Conservation (phyloP, 2,113 vertebrate genomes). For the Pandion haliaetus region DNA sequence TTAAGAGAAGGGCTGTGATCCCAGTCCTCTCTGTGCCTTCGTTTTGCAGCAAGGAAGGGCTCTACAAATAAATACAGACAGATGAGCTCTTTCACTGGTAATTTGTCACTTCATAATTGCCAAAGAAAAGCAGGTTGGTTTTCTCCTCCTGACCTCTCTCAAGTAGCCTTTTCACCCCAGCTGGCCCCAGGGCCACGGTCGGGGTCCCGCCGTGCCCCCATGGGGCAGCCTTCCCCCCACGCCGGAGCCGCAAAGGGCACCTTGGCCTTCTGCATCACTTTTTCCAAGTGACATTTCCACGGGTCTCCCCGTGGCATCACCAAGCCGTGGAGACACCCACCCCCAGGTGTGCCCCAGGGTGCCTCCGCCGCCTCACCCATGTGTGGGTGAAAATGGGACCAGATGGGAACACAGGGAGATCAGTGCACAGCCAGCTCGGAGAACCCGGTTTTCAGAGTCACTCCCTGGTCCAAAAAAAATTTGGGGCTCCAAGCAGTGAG, state of each 20-base stretch:
- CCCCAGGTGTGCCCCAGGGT: neutral
- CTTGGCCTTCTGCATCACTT: neutral
- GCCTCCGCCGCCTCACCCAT: neutral
- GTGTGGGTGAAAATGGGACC: neutral
- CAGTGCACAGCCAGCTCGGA: neutral
- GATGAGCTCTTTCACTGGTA: slow-evolving; percentile 4
- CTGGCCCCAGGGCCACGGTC: neutral
- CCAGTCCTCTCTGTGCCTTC: neutral
- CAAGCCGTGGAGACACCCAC: rapidly evolving
- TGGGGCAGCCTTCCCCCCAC: neutral
- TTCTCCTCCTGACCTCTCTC: slow-evolving; percentile 35
- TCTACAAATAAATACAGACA: slow-evolving; percentile 38
- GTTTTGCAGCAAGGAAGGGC: neutral
- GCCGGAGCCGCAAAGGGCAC: neutral
- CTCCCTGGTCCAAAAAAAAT: neutral
- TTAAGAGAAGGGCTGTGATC: neutral
- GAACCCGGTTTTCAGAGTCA: neutral
- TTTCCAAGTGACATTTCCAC: neutral
- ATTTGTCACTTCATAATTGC: slow-evolving; percentile 58
- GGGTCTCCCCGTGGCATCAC: neutral
- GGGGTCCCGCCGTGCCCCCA: neutral
- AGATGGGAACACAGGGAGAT: neutral
- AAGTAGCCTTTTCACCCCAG: slow-evolving; percentile 4
- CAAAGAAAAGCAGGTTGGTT: slow-evolving; percentile 24
- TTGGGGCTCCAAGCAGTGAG: rapidly evolving